Conservation (phyloP, 2,888 invertebrate species). For the Pogonocherus hispidulus region DNA sequence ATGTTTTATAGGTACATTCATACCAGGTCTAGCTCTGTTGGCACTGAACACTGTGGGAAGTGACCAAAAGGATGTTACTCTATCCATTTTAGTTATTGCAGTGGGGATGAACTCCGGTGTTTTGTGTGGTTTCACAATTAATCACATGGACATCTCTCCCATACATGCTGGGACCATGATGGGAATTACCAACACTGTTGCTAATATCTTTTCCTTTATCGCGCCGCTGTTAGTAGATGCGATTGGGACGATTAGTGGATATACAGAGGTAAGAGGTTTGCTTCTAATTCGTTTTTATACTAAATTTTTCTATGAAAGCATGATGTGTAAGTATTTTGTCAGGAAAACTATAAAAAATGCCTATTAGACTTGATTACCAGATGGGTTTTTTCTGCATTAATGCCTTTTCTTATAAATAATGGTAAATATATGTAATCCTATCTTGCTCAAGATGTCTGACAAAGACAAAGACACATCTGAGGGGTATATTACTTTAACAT, state of each 20-base stretch:
- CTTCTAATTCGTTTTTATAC: too few species aligned
- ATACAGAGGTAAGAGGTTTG: slow-evolving; percentile 73
- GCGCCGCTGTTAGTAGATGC: slow-evolving; percentile 77
- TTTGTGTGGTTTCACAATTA: slow-evolving; percentile 82
- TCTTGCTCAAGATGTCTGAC: too few species aligned
- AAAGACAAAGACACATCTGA: too few species aligned
- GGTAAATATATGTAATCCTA: too few species aligned
- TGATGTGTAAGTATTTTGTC: too few species aligned
- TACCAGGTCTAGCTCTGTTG: slow-evolving; percentile 78
- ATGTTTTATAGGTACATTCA: slow-evolving; percentile 55
- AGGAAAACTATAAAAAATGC: too few species aligned
- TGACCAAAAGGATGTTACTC: slow-evolving; percentile 71
- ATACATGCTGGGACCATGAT: slow-evolving; percentile 86
- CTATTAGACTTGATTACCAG: too few species aligned
- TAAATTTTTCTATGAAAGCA: not conserved
- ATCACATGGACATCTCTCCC: slow-evolving; percentile 87
- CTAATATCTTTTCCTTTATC: slow-evolving; percentile 82
- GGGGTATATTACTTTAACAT: too few species aligned
- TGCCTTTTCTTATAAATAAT: too few species aligned
- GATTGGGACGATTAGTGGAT: slow-evolving; percentile 73
- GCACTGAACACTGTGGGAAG: slow-evolving; percentile 71
- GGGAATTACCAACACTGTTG: slow-evolving; percentile 85
- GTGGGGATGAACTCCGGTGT: slow-evolving; percentile 83
- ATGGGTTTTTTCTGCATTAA: too few species aligned
- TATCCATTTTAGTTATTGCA: slow-evolving; percentile 77